Percentiles rank a stretch among this genome's conserved stretches.
These are phyloP conservation scores for Hyposoter didymator DNA, from an alignment of 2,888 invertebrate species.

Conservation along the genomic window DNA sequence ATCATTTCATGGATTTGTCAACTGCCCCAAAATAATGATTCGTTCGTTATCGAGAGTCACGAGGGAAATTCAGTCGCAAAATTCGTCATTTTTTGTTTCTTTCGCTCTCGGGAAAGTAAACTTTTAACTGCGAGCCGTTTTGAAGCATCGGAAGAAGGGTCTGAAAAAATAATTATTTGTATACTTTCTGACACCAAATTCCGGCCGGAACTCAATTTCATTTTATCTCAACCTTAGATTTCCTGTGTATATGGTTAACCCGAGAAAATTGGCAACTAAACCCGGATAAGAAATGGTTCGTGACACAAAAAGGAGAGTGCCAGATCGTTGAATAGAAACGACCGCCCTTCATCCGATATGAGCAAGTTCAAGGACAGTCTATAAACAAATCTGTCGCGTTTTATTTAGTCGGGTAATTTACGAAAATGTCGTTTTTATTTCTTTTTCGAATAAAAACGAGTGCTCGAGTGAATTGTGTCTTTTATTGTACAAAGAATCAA, in stretches of 20 bases:
- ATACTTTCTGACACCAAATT: background rate
- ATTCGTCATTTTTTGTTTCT: background rate
- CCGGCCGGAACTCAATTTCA: background rate
- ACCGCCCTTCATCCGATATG: conserved; percentile 52
- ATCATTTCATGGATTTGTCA: conserved; percentile 38
- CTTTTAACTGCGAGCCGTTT: background rate
- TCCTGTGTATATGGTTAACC: background rate
- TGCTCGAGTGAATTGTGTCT: background rate
- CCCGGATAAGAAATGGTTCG: conserved; percentile 55
- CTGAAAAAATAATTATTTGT: background rate
- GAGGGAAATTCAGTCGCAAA: background rate
- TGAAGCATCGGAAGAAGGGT: background rate
- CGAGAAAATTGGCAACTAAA: conserved; percentile 67
- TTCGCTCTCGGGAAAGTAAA: background rate
- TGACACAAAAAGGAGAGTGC: conserved; percentile 56
- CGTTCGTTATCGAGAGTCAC: background rate
- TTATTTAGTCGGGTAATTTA: background rate
- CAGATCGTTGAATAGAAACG: conserved; percentile 66
- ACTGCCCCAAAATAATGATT: conserved; percentile 4
- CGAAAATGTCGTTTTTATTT: background rate
- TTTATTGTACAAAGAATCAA: conserved; percentile 55
- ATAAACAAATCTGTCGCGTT: conserved; percentile 38
- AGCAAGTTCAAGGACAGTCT: conserved; percentile 66
- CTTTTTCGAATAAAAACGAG: background rate
- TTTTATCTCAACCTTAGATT: background rate